phyloP scores from a whole-genome alignment of 2,888 invertebrate species.

The Colostygia pectinataria region DNA sequence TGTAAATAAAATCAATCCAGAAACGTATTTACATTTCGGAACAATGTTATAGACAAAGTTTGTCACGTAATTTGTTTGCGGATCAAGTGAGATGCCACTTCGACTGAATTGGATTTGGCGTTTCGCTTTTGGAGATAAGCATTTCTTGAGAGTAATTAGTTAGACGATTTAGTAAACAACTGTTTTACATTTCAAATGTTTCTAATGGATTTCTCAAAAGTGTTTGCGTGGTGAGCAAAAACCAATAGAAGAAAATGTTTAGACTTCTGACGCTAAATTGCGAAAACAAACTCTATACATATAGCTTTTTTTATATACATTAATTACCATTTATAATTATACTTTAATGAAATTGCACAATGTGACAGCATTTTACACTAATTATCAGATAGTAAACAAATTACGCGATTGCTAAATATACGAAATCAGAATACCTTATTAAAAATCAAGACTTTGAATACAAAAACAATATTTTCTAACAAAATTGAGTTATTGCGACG shows the following conservation, averaged over 20 bases:
- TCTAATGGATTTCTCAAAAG: slow-evolving; percentile 13
- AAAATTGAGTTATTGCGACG: slow-evolving; percentile 13
- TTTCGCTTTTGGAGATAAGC: slow-evolving; percentile 20
- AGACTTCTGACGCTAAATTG: too few species aligned
- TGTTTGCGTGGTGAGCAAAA: slow-evolving; percentile 6
- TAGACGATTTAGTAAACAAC: slow-evolving; percentile 12
- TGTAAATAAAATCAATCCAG: slow-evolving; percentile 37
- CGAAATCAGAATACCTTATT: too few species aligned
- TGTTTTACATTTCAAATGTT: slow-evolving; percentile 22
- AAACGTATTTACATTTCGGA: slow-evolving; percentile 25
- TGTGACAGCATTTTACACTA: too few species aligned
- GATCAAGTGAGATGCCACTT: slow-evolving; percentile 42
- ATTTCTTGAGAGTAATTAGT: slow-evolving; percentile 20
- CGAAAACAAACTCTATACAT: too few species aligned
- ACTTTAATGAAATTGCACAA: too few species aligned
- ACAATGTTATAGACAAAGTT: slow-evolving; percentile 39
- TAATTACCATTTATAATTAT: too few species aligned
- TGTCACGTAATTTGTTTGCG: slow-evolving; percentile 38
- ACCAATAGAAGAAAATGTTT: background rate
- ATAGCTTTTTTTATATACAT: too few species aligned
- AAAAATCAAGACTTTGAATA: too few species aligned
- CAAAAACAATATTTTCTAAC: too few species aligned
- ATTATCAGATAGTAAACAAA: too few species aligned
- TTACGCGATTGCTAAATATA: too few species aligned
- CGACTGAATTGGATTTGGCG: slow-evolving; percentile 25